phyloP scores from a whole-genome alignment of 1,140 invertebrate genomes.

The Cecropterus lyciades region DNA sequence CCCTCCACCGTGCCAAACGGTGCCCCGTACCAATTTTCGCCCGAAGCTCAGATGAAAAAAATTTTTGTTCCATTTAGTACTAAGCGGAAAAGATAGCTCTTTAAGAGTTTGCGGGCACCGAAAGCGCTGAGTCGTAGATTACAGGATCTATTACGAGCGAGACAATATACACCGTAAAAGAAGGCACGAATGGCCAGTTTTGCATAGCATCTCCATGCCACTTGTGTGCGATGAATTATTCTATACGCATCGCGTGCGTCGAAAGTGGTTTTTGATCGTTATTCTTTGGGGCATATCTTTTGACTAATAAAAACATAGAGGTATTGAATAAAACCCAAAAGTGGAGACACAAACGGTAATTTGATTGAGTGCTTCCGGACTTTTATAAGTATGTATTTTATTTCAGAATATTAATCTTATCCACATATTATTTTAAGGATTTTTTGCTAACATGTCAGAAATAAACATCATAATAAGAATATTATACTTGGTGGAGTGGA shows the following conservation, averaged over 20 bases:
- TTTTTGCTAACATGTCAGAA: no score
- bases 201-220: slow-evolving; percentile 37
- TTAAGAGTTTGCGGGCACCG: slow-evolving; percentile 63
- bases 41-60: slow-evolving; percentile 58
- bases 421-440: no score
- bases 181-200: slow-evolving; percentile 9
- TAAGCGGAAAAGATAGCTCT: slow-evolving; percentile 63
- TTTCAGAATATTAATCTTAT: no score
- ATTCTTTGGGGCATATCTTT: slow-evolving; percentile 28
- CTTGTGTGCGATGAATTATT: slow-evolving; percentile 55
- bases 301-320: slow-evolving; percentile 31
- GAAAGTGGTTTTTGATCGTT: slow-evolving; percentile 45
- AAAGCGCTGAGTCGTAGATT: slow-evolving; percentile 69
- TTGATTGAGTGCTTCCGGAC: not conserved
- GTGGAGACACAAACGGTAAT: slow-evolving; percentile 5
- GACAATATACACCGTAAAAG: slow-evolving; percentile 17
- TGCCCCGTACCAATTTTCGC: slow-evolving; percentile 49
- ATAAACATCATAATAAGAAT: no score
- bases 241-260: slow-evolving; percentile 46
- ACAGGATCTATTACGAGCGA: slow-evolving; percentile 41
- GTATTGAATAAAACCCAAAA: slow-evolving; percentile 4
- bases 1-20: slow-evolving; percentile 12
- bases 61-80: slow-evolving; percentile 68
- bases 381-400: no score
- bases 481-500: no score